Conservation (phyloP, 2,113 vertebrate genomes). For the Garra rufa region DNA sequence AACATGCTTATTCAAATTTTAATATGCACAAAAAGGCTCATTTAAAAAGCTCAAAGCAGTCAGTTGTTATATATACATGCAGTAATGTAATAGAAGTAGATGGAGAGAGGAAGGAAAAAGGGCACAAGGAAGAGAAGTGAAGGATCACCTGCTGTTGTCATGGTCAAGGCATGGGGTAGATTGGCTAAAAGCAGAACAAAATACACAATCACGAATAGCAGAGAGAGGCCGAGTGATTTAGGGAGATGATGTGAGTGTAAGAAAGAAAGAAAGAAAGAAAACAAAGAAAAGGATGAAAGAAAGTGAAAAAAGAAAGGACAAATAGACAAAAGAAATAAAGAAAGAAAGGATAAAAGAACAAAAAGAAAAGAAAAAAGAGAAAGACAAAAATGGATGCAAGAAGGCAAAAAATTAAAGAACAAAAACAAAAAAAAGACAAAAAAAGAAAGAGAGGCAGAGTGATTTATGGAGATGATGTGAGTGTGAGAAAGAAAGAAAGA, state of each 20-base stretch:
- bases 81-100: not conserved
- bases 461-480: too few species aligned
- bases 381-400: not conserved
- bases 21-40: not conserved
- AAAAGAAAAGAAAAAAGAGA: not conserved
- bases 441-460: too few species aligned
- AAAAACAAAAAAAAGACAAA: too few species aligned
- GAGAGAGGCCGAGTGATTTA: constrained; percentile 22
- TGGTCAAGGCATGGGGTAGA: constrained; percentile 95
- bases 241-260: constrained; percentile 9
- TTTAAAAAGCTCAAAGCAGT: not conserved
- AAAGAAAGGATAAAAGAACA: not conserved
- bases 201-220: constrained; percentile 75
- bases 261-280: constrained; percentile 51
- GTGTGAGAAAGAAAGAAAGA: too few species aligned
- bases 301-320: not conserved
- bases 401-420: too few species aligned
- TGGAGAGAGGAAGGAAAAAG: not conserved
- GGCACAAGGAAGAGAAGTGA: constrained; percentile 67
- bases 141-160: constrained; percentile 99
- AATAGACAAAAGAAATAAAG: not conserved
- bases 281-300: not conserved
- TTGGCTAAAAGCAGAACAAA: constrained; percentile 90
- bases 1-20: constrained; percentile 4
- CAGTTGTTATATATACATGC: not conserved